Evolutionary conservation across 2,888 invertebrate species (phyloP).

Genomic region (Erebia aethiops): DNA sequence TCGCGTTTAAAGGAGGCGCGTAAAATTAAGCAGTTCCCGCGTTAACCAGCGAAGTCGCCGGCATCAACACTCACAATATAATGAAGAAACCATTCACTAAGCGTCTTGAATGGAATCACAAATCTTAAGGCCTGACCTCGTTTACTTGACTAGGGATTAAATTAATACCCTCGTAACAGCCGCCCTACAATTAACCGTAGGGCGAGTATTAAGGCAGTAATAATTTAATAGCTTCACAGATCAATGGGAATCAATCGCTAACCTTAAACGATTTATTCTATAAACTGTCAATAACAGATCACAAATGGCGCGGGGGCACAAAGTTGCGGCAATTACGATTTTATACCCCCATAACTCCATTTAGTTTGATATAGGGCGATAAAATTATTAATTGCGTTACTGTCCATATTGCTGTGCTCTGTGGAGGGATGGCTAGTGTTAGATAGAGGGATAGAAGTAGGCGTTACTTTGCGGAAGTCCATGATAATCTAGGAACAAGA

Average conservation of each 20-base stretch:
- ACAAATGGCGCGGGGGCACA: constrained; percentile 24
- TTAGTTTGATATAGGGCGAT: constrained; percentile 22
- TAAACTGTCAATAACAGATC: constrained; percentile 36
- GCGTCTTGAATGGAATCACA: no score
- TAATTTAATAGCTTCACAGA: constrained; percentile 22
- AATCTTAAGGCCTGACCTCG: no score
- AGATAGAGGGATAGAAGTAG: no score
- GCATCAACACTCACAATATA: no score
- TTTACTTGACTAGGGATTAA: neutral
- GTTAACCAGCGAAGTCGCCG: no score
- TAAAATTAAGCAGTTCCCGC: no score
- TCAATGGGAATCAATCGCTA: constrained; percentile 24
- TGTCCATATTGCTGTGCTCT: no score
- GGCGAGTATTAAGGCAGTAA: constrained; percentile 1
- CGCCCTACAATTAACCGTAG: neutral
- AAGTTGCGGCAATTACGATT: constrained; percentile 30
- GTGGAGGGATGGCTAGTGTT: no score
- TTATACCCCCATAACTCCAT: constrained; percentile 23
- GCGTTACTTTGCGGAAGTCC: no score
- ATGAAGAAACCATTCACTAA: no score
- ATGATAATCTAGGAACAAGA: no score
- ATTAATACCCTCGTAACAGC: neutral
- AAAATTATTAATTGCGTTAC: constrained; percentile 11
- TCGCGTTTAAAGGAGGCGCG: no score
- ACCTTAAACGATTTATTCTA: constrained; percentile 26